Percentiles rank a stretch among this genome's conserved stretches.
These are phyloP conservation scores for Gallinago undulata DNA, from an alignment of 2,113 vertebrate species.

Conservation along the genomic window DNA sequence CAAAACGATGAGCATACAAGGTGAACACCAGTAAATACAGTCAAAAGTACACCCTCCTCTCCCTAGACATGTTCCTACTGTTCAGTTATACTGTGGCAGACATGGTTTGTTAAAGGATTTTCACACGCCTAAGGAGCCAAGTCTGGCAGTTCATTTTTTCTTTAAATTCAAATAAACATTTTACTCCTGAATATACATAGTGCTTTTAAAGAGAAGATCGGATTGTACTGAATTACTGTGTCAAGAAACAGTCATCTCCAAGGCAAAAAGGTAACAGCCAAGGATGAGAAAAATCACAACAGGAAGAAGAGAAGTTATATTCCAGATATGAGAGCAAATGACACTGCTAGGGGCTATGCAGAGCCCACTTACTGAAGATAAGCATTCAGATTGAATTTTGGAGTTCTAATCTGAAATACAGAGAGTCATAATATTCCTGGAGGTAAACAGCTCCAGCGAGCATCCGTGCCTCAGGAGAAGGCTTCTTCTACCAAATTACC, in stretches of 20 bases:
- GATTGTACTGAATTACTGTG: neutral
- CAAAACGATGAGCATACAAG: neutral
- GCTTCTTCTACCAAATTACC: neutral
- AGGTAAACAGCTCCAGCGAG: neutral
- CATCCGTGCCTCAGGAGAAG: neutral
- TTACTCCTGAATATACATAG: neutral
- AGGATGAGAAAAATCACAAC: neutral
- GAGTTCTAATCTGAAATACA: conserved; percentile 2
- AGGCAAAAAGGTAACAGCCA: neutral
- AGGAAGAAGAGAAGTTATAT: neutral
- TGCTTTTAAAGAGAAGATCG: neutral
- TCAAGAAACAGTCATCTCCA: neutral
- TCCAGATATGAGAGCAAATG: neutral
- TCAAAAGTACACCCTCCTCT: neutral
- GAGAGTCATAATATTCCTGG: neutral
- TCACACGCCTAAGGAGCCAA: neutral
- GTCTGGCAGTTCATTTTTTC: neutral
- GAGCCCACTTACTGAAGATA: neutral
- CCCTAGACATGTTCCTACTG: neutral
- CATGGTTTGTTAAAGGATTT: neutral
- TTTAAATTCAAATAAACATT: neutral
- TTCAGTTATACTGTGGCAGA: neutral
- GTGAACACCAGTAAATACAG: neutral
- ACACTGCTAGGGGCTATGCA: neutral
- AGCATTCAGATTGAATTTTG: conserved; percentile 9